Percentiles rank a stretch among this genome's conserved stretches.
Evolutionary conservation across 2,888 invertebrate genomes (phyloP).

Genomic region (Noctua janthina): DNA sequence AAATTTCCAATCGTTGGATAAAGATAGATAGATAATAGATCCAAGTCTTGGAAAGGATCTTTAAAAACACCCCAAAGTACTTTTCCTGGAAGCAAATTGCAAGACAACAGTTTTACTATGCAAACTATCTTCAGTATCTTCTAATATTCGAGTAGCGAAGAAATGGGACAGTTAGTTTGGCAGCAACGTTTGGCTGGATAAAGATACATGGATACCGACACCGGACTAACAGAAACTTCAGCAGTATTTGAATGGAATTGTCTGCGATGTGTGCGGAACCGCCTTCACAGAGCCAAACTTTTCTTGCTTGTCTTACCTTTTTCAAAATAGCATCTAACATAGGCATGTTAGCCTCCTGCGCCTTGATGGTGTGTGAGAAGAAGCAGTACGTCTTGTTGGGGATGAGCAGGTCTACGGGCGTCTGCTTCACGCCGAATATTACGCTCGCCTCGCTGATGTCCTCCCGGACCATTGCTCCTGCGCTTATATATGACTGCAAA

Average conservation of each 20-base stretch:
- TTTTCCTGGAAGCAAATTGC: neutral
- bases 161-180: neutral
- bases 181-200: neutral
- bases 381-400: slow-evolving; percentile 99
- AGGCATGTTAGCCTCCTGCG: slow-evolving; percentile 99
- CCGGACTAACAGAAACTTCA: neutral
- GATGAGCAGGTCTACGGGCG: slow-evolving; percentile 97
- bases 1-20: neutral
- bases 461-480: slow-evolving; percentile 98
- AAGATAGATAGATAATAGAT: neutral
- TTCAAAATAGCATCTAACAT: slow-evolving; percentile 98
- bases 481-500: slow-evolving; percentile 95
- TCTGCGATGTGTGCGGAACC: neutral
- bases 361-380: slow-evolving; percentile 99
- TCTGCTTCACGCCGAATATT: slow-evolving; percentile 99
- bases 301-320: slow-evolving; percentile 88
- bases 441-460: slow-evolving; percentile 99
- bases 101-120: neutral
- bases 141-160: neutral
- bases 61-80: neutral
- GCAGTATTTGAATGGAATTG: neutral
- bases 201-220: neutral
- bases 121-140: neutral
- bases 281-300: neutral
- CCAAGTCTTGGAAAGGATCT: neutral